A percentile compares a stretch with the other conserved stretches of the same genome.
Conservation (phyloP, 2,797 vertebrate genomes). For the Sebastes paucispinis region DNA sequence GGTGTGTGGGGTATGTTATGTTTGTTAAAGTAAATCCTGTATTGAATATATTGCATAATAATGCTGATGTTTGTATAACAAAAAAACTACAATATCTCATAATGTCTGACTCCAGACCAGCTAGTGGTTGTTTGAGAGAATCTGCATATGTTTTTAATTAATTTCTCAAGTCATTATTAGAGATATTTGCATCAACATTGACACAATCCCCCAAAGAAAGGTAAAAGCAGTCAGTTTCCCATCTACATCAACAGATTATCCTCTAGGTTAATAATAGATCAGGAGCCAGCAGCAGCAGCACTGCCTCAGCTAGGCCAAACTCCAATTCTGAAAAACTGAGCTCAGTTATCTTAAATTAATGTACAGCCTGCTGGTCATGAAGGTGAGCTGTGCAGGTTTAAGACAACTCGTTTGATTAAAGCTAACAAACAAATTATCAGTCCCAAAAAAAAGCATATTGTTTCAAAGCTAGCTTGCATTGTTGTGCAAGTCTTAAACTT, state of each 20-base stretch:
- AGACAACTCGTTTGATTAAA: conserved; percentile 5
- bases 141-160: neutral
- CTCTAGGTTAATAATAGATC: conserved; percentile 25
- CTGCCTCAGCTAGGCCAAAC: conserved; percentile 11
- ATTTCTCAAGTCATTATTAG: neutral
- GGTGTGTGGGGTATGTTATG: too few relatives aligned
- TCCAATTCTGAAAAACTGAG: neutral
- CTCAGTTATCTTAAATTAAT: neutral
- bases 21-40: too few relatives aligned
- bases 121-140: neutral
- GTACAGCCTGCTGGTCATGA: neutral
- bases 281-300: neutral
- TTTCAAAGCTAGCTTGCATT: too few relatives aligned
- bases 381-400: conserved; percentile 19
- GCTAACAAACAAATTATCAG: conserved; percentile 23
- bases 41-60: too few relatives aligned
- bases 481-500: neutral
- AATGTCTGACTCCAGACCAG: neutral
- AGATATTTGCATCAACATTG: neutral
- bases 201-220: neutral
- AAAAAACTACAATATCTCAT: neutral
- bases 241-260: conserved; percentile 30
- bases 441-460: too few relatives aligned
- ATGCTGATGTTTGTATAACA: too few relatives aligned
- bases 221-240: neutral